Conservation (phyloP, 2,113 vertebrate species). For the Dipodomys spectabilis region DNA sequence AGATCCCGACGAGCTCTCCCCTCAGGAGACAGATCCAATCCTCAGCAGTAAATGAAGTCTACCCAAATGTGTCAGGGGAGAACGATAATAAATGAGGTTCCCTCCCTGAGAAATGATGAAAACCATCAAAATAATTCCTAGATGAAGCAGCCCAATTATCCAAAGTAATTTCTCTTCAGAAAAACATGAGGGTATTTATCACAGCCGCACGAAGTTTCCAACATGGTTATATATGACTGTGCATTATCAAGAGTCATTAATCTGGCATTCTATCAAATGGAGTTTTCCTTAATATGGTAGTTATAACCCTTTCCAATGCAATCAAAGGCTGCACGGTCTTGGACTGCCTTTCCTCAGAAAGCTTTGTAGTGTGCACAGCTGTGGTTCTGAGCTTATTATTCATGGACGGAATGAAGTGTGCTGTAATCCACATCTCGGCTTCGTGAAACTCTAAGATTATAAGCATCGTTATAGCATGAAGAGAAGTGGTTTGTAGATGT, state of each 20-base stretch:
- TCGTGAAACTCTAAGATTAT: neutral
- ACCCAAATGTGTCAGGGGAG: neutral
- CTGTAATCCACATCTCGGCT: neutral
- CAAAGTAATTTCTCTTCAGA: conserved; percentile 30
- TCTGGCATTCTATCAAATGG: neutral
- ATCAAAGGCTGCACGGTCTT: neutral
- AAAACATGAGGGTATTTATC: conserved; percentile 27
- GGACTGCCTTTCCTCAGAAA: conserved; percentile 18
- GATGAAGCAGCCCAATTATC: conserved; percentile 35
- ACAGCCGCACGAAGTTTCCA: conserved; percentile 27
- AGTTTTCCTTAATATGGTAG: neutral
- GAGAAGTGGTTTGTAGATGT: neutral
- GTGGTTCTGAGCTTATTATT: neutral
- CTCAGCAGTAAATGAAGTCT: conserved; percentile 23
- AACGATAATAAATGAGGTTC: conserved; percentile 38
- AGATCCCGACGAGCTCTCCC: neutral
- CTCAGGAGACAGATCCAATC: neutral
- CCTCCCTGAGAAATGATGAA: conserved; percentile 51
- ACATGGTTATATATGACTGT: neutral
- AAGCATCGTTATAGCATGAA: neutral
- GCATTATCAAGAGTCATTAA: neutral
- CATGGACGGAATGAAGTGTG: neutral
- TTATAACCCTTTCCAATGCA: conserved; percentile 7
- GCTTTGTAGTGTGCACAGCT: neutral
- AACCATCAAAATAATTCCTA: conserved; percentile 13